These are phyloP conservation scores for Echeneis naucrates DNA, from an alignment of 2,797 vertebrate genomes.

Conservation along the genomic window DNA sequence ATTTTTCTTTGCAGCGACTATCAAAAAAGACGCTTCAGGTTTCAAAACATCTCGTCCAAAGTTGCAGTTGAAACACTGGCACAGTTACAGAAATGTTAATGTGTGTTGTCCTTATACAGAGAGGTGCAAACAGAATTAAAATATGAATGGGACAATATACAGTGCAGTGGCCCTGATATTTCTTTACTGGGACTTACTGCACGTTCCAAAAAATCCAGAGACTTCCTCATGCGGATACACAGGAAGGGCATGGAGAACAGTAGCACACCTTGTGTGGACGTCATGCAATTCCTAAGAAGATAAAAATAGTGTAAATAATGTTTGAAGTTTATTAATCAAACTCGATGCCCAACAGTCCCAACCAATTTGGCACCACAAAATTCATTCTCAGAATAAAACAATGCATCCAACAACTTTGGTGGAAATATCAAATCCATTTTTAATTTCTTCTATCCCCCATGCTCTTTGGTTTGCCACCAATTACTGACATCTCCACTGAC, in stretches of 20 bases:
- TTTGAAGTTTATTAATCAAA: background rate
- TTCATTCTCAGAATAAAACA: no score
- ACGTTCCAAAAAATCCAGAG: slow-evolving; percentile 2
- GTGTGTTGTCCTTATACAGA: no score
- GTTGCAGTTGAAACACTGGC: background rate
- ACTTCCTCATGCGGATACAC: slow-evolving; percentile 2
- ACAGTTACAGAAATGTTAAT: background rate
- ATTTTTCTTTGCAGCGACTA: no score
- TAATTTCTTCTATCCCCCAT: no score
- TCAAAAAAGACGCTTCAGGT: no score
- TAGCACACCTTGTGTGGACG: background rate
- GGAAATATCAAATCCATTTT: no score
- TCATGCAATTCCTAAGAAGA: no score
- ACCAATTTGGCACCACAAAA: background rate
- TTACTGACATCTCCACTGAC: no score
- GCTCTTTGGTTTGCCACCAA: no score
- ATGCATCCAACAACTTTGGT: no score
- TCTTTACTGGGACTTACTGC: background rate
- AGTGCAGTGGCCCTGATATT: background rate
- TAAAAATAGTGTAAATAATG: background rate
- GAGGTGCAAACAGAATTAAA: background rate
- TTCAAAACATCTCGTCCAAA: background rate
- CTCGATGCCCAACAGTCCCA: background rate
- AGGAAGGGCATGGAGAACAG: slow-evolving; percentile 17
- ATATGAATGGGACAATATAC: background rate